Conservation (phyloP, 1,140 invertebrate species). For the Asbolus verrucosus region DNA sequence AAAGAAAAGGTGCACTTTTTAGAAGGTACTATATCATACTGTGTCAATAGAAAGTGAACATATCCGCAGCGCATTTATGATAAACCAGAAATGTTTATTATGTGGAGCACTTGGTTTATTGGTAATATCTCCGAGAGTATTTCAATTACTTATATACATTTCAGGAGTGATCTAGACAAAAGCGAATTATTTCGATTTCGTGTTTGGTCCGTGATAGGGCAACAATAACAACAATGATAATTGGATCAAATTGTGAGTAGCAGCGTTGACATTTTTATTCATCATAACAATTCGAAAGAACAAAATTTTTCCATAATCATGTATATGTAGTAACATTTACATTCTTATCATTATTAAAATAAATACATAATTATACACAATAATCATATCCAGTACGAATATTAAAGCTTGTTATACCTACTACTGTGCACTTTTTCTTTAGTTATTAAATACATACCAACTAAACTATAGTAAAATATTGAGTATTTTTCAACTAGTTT, state of each 20-base stretch:
- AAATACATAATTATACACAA: constrained; percentile 41
- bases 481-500: constrained; percentile 19
- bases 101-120: no score
- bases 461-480: constrained; percentile 19
- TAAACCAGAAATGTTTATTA: no score
- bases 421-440: constrained; percentile 40
- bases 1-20: no score
- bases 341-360: constrained; percentile 38
- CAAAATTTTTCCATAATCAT: constrained; percentile 1
- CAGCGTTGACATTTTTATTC: constrained; percentile 4
- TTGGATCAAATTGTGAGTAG: constrained; percentile 2
- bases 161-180: no score
- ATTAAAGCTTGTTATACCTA: constrained; percentile 40
- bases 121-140: no score
- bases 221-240: not conserved
- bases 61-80: no score
- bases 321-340: constrained; percentile 26
- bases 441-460: constrained; percentile 9
- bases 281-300: not conserved
- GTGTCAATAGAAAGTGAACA: no score
- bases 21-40: no score
- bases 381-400: constrained; percentile 42
- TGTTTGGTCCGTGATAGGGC: no score
- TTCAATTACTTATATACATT: no score
- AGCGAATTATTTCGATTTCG: no score